Evolutionary conservation across 2,797 vertebrate genomes (phyloP).

Genomic region (Bucorvus abyssinicus): DNA sequence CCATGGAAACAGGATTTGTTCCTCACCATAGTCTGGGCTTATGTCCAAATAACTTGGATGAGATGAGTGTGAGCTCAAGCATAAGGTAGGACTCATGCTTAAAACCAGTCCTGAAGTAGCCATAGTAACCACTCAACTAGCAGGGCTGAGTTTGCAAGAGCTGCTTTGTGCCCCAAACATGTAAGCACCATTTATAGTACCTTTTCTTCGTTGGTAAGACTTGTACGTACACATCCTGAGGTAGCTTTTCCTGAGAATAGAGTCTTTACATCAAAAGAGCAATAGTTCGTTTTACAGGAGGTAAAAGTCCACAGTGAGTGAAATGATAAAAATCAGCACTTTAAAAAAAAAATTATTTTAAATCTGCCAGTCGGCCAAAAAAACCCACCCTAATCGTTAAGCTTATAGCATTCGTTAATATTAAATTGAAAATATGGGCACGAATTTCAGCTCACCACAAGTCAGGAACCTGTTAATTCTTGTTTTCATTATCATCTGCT

Average conservation of each 20-base stretch:
- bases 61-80: not conserved
- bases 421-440: not conserved
- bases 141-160: not conserved
- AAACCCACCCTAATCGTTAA: not conserved
- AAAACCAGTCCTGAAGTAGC: not conserved
- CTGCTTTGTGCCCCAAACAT: not conserved
- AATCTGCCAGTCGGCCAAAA: not conserved
- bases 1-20: not conserved
- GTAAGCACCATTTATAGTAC: not conserved
- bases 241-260: not conserved
- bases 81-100: not conserved
- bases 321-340: not conserved
- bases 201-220: not conserved
- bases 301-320: not conserved
- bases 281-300: not conserved
- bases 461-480: not conserved
- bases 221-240: rapidly evolving
- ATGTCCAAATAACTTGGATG: not conserved
- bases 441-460: not conserved
- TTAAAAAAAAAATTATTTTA: not conserved
- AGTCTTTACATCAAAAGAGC: not conserved
- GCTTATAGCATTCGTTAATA: not conserved
- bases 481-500: not conserved
- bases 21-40: not conserved
- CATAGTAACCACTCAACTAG: not conserved